phyloP scores from a whole-genome alignment of 2,797 vertebrate genomes.

The Eulemur coronatus region DNA sequence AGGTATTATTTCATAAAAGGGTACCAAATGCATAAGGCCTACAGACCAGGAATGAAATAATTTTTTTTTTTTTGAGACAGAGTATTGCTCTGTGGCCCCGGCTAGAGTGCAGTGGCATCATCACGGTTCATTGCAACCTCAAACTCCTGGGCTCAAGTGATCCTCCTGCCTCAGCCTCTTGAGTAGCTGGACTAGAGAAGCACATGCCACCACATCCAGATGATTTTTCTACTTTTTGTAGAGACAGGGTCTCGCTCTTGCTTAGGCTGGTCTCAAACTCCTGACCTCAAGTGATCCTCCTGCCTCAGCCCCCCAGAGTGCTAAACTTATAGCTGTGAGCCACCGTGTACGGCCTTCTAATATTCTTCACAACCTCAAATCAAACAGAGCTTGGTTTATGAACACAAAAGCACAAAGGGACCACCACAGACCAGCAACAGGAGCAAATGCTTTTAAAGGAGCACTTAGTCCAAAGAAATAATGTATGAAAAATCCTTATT shows the following conservation, averaged over 20 bases:
- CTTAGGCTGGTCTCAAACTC: neutral
- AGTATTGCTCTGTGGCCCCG: neutral
- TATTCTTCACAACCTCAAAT: constrained; percentile 7
- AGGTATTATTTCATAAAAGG: neutral
- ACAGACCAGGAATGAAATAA: neutral
- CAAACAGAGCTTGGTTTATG: neutral
- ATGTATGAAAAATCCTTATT: neutral
- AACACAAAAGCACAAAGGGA: neutral
- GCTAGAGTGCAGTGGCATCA: neutral
- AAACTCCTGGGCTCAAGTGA: neutral
- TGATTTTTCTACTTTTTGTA: too few relatives aligned
- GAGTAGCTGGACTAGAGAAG: neutral
- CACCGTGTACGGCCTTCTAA: neutral
- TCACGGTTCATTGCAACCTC: neutral
- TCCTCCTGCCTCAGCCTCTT: neutral
- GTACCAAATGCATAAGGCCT: neutral
- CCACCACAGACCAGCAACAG: neutral
- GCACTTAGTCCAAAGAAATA: neutral
- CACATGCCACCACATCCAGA: neutral
- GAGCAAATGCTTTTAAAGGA: neutral
- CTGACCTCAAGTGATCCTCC: neutral
- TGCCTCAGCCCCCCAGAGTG: neutral
- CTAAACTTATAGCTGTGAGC: neutral
- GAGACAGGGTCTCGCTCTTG: too few relatives aligned
- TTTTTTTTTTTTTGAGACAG: neutral